Evolutionary conservation across 2,888 invertebrate species (phyloP).

Genomic region (Catocala sponsa): DNA sequence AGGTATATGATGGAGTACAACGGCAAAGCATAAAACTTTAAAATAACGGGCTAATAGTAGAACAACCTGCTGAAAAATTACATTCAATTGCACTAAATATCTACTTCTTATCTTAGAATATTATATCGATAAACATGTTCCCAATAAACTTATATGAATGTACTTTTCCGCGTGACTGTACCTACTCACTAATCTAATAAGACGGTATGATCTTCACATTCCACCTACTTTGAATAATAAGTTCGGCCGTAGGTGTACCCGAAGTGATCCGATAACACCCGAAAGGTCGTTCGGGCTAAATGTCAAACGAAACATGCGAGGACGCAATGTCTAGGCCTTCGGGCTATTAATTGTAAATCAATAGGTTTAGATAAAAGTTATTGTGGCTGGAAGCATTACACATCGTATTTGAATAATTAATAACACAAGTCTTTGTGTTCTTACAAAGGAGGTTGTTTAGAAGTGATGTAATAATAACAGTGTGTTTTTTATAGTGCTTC

Average conservation of each 20-base stretch:
- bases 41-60: no score
- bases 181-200: slow-evolving; percentile 17
- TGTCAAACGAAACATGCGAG: slow-evolving; percentile 76
- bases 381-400: slow-evolving; percentile 46
- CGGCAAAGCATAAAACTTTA: no score
- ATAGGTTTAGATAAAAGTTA: slow-evolving; percentile 46
- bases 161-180: slow-evolving; percentile 1
- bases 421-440: slow-evolving; percentile 26
- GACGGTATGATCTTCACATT: slow-evolving; percentile 15
- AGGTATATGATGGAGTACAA: no score
- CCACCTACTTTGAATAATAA: slow-evolving; percentile 62
- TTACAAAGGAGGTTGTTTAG: slow-evolving; percentile 25
- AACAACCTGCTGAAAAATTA: no score
- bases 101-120: no score
- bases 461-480: slow-evolving; percentile 5
- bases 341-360: slow-evolving; percentile 60
- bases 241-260: slow-evolving; percentile 74
- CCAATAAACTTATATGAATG: no score
- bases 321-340: slow-evolving; percentile 68
- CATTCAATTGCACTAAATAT: no score
- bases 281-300: slow-evolving; percentile 82
- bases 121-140: no score
- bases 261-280: slow-evolving; percentile 72
- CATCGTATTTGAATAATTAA: slow-evolving; percentile 48
- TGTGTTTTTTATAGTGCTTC: no score